These are phyloP conservation scores for Chaenodraco wilsoni DNA, from an alignment of 2,797 vertebrate species.

Conservation along the genomic window DNA sequence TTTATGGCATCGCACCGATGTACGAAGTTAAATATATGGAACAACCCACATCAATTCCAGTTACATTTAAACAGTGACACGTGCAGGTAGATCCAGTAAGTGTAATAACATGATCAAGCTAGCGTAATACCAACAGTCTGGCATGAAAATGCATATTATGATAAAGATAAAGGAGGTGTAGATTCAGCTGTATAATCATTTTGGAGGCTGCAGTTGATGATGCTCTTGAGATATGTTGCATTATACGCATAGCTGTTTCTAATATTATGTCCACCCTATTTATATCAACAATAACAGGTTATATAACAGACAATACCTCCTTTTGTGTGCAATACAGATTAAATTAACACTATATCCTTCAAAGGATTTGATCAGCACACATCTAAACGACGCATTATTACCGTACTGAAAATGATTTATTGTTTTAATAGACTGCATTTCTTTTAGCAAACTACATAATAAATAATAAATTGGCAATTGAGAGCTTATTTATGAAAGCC, in stretches of 20 bases:
- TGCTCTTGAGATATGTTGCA: background rate
- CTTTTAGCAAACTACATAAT: too few relatives aligned
- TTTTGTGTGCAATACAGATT: background rate
- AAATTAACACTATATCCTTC: background rate
- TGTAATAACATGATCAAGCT: background rate
- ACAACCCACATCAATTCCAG: background rate
- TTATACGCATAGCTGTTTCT: background rate
- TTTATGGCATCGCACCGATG: constrained; percentile 8
- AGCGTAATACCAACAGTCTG: background rate
- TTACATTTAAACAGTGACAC: background rate
- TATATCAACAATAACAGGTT: background rate
- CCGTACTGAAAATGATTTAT: too few relatives aligned
- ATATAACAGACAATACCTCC: background rate
- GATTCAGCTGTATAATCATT: background rate
- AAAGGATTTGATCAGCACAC: background rate
- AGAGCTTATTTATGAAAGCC: background rate
- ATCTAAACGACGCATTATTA: too few relatives aligned
- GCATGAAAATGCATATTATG: constrained; percentile 8
- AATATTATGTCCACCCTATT: background rate
- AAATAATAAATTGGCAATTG: background rate
- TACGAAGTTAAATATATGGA: background rate
- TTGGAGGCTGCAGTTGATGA: too few relatives aligned
- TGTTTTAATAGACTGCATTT: too few relatives aligned
- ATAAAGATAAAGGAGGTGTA: background rate
- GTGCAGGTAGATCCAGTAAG: background rate